Conservation (phyloP, 2,113 vertebrate genomes). For the Ctenodactylus gundi region DNA sequence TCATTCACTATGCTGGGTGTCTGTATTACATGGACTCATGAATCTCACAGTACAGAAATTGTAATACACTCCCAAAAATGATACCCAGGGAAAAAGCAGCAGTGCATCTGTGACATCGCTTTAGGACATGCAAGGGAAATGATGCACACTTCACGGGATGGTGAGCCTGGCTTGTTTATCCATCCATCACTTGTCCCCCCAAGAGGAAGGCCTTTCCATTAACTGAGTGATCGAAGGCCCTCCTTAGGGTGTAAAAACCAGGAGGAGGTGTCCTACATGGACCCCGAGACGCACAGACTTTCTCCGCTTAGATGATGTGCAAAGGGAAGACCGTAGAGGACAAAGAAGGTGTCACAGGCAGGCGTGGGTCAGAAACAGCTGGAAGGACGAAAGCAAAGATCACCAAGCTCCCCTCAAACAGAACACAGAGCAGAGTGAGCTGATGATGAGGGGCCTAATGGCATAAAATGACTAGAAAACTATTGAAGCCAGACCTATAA, state of each 20-base stretch:
- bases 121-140: neutral
- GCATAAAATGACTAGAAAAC: neutral
- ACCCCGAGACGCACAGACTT: neutral
- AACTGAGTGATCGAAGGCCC: neutral
- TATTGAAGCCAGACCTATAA: neutral
- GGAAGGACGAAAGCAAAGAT: too few species aligned
- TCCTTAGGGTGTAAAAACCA: neutral
- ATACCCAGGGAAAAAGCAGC: neutral
- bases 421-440: neutral
- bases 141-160: neutral
- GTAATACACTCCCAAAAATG: neutral
- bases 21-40: neutral
- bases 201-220: neutral
- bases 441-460: neutral
- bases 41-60: neutral
- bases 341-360: neutral
- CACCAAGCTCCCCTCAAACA: rapidly evolving
- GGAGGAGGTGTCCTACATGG: neutral
- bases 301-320: neutral
- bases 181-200: neutral
- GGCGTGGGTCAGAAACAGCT: neutral
- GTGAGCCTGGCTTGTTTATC: neutral
- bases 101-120: neutral
- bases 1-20: neutral
- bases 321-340: neutral